Percentiles rank a stretch among this genome's conserved stretches.
Conservation (phyloP, 2,113 vertebrate species). For the Pyxicephalus adspersus region DNA sequence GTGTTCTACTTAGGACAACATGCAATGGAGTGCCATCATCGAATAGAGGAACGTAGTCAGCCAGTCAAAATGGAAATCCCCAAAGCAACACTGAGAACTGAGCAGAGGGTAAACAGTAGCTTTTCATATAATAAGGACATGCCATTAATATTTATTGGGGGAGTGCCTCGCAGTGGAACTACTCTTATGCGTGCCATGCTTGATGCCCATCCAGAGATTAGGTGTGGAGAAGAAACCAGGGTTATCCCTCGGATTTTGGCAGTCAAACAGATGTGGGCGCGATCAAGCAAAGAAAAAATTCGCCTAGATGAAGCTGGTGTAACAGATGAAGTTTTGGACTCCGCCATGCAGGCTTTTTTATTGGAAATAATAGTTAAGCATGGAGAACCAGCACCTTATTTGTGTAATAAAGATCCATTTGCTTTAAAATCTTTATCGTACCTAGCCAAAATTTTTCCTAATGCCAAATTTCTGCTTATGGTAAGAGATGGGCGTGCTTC, state of each 20-base stretch:
- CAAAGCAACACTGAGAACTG: conserved; percentile 70
- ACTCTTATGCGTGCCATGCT: conserved; percentile 97
- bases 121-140: conserved; percentile 93
- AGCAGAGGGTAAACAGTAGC: conserved; percentile 67
- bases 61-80: conserved; percentile 64
- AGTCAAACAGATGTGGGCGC: conserved; percentile 98
- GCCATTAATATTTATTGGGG: conserved; percentile 95
- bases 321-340: conserved; percentile 93
- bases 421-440: conserved; percentile 94
- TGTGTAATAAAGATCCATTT: conserved; percentile 98
- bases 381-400: conserved; percentile 88
- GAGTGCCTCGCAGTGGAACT: conserved; percentile 93
- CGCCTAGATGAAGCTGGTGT: conserved; percentile 94
- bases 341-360: conserved; percentile 95
- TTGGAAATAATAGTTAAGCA: conserved; percentile 97
- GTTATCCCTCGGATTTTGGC: conserved; percentile 95
- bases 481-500: conserved; percentile 91
- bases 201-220: conserved; percentile 91
- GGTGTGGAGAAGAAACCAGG: conserved; percentile 93
- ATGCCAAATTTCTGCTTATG: conserved; percentile 95
- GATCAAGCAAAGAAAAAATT: conserved; percentile 94
- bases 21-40: conserved; percentile 96
- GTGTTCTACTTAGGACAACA: conserved; percentile 95
- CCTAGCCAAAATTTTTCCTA: conserved; percentile 92
- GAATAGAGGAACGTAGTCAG: conserved; percentile 82